A percentile compares a stretch with the other conserved stretches of the same genome.
phyloP scores from a whole-genome alignment of 2,797 vertebrate species.

The Pelobates cultripes region DNA sequence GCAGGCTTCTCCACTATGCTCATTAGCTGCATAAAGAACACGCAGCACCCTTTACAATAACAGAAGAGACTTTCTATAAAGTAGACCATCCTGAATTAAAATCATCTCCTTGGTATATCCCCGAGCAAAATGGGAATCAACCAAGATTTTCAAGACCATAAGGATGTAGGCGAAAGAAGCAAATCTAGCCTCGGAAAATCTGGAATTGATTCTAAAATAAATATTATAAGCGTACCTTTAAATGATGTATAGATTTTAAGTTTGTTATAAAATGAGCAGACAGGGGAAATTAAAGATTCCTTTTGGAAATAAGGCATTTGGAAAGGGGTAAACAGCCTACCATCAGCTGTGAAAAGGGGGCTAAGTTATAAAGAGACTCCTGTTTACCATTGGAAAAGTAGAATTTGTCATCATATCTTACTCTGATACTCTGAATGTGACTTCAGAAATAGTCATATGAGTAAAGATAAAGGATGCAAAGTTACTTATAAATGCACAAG shows the following conservation, averaged over 20 bases:
- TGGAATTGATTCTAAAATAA: neutral
- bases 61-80: neutral
- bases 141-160: slow-evolving; percentile 6
- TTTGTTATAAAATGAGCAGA: neutral
- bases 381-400: too few species aligned
- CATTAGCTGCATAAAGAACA: slow-evolving; percentile 28
- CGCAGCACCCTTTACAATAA: neutral
- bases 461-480: too few species aligned
- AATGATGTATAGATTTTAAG: neutral
- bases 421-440: too few species aligned
- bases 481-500: too few species aligned
- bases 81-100: slow-evolving; percentile 18
- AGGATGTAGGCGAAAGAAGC: neutral
- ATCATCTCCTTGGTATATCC: slow-evolving; percentile 11
- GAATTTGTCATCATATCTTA: too few species aligned
- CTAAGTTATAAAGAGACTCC: too few species aligned
- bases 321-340: too few species aligned
- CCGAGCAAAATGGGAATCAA: slow-evolving; percentile 19
- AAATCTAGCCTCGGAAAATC: neutral
- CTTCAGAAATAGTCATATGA: too few species aligned
- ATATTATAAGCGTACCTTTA: neutral
- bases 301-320: neutral
- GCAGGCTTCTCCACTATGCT: slow-evolving; percentile 51
- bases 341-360: too few species aligned
- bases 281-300: neutral